Base-by-base conservation (phyloP, 2,113 vertebrate genomes). In the Siphamia tubifer region DNA sequence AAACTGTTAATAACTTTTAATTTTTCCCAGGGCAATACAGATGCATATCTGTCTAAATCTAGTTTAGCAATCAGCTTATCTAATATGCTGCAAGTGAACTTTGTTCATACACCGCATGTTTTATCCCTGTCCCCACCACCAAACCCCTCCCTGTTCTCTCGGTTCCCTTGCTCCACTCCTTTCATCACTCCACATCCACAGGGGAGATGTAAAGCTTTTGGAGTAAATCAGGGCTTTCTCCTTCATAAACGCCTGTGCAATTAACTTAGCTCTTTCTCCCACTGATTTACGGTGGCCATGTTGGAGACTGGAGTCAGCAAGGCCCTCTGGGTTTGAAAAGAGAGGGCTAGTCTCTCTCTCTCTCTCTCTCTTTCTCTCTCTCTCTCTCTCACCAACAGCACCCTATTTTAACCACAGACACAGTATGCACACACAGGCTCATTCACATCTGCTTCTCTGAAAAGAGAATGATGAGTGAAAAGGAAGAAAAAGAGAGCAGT, bases 161-260 rank as follows among this genome's bases (percentile, higher is more conserved):
- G n/a, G 40, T 32, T 62, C 64, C 52, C 69, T 54, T 52, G 38
- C 64, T 68, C 58, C 54, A 61, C 61, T 70, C 60, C 85, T 88
- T 85, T 87, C 84, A 81, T 79, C 84, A 77, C 79, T 74, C 43
- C 61, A 85, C 74, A 79, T 87, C 83, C 76, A 79, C 82, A 74
- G 62, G 75, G 77, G 79, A 83, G 71, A 86, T 79, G 84, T 79
- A 81, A 79, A 83, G 81, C 85, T 74, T 83, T 84, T 83, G 65
- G 82, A 85, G 68, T 84, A 87, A 89, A 87, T 87, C 87, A 85
- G 86, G 74, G 75, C 74, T 74, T 73, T 85, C 78, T 80, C 73
- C 64, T 82, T 84, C 79, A 81, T 86, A 84, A 89, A 86, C 35
- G 80, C 82, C 72, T 43, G 61, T 54, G 82, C 77, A 88, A 83